These are phyloP conservation scores for Marasmarcha lunaedactyla DNA, from an alignment of 2,888 invertebrate genomes.

Conservation along the genomic window DNA sequence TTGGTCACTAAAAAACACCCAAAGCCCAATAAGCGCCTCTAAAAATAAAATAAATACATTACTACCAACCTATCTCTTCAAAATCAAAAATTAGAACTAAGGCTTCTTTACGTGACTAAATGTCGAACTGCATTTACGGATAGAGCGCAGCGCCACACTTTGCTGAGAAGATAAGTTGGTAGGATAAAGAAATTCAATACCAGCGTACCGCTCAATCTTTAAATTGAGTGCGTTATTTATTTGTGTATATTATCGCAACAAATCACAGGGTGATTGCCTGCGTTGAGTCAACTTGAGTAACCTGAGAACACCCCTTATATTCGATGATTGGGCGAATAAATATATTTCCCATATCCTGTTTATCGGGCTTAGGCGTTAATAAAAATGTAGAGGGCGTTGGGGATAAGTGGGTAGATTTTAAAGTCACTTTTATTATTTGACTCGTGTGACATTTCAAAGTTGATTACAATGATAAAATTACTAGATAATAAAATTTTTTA, in stretches of 20 bases:
- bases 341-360: slow-evolving; percentile 69
- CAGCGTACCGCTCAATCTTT: slow-evolving; percentile 46
- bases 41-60: no score
- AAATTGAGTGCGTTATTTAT: slow-evolving; percentile 61
- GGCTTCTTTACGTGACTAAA: not conserved
- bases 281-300: slow-evolving; percentile 62
- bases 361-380: slow-evolving; percentile 67
- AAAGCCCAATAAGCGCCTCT: no score
- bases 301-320: slow-evolving; percentile 65
- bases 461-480: no score
- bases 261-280: slow-evolving; percentile 55
- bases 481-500: no score
- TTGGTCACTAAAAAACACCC: no score
- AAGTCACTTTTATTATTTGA: no score
- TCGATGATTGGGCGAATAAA: slow-evolving; percentile 70
- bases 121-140: no score
- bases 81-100: not conserved
- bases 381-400: slow-evolving; percentile 58
- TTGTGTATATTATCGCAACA: slow-evolving; percentile 63
- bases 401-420: slow-evolving; percentile 18
- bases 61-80: no score
- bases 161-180: no score
- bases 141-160: no score
- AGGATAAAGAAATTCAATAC: slow-evolving; percentile 21
- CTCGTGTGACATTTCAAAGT: slow-evolving; percentile 12